A percentile compares a stretch with the other conserved stretches of the same genome.
phyloP scores from a whole-genome alignment of 2,113 vertebrate genomes.

The Sylvilagus bachmani region DNA sequence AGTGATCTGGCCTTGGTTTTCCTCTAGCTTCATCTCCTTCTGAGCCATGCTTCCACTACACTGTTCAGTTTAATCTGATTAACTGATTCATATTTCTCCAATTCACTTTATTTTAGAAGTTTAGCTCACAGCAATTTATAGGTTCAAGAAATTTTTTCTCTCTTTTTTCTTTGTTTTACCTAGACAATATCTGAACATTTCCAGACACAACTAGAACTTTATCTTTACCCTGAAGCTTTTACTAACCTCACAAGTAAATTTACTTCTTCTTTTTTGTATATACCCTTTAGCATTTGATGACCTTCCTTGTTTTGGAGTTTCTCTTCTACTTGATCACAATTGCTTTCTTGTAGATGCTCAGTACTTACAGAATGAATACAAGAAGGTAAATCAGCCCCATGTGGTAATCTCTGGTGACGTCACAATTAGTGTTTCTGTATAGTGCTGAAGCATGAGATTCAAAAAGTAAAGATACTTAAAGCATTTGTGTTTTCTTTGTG shows the following conservation, averaged over 20 bases:
- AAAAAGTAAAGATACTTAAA: background rate
- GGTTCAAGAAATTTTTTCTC: background rate
- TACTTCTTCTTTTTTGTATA: background rate
- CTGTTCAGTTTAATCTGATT: background rate
- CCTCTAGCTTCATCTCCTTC: background rate
- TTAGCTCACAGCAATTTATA: background rate
- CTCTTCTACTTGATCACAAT: background rate
- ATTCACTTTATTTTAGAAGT: background rate
- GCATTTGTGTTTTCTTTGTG: no score
- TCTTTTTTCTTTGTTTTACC: background rate
- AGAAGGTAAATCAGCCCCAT: background rate
- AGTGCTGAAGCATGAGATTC: background rate
- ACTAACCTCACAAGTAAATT: background rate
- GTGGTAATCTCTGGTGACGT: background rate
- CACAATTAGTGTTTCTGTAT: background rate
- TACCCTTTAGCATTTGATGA: background rate
- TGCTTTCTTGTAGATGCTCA: background rate
- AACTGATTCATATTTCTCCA: background rate
- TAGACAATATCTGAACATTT: constrained; percentile 28
- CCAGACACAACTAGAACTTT: background rate
- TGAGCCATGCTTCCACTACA: background rate
- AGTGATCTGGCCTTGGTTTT: background rate
- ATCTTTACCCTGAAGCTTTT: background rate
- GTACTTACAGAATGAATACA: background rate
- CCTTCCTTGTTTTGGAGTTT: background rate